Percentiles rank a stretch among this genome's conserved stretches.
These are phyloP conservation scores for Chiridota heheva DNA, from an alignment of 35 echinoderm and acorn worm species.

Conservation along the genomic window DNA sequence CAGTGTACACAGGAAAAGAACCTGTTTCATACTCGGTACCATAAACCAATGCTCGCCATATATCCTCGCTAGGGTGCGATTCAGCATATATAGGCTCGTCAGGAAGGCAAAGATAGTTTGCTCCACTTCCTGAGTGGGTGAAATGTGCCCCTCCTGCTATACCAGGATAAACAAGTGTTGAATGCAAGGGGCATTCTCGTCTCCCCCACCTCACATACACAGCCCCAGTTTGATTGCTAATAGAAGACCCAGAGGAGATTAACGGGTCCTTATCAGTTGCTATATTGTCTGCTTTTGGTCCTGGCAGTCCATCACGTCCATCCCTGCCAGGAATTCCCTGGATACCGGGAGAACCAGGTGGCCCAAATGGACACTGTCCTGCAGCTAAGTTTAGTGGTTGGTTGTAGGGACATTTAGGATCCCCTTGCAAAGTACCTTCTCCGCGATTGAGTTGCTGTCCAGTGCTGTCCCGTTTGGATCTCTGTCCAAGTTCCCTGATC, in stretches of 20 bases:
- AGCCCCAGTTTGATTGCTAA: too few species aligned
- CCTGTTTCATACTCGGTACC: conserved; percentile 13
- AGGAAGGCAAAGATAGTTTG: conserved; percentile 34
- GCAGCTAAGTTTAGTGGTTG: too few species aligned
- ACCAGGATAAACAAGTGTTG: conserved; percentile 25
- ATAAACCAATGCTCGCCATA: not conserved
- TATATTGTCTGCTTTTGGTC: too few species aligned
- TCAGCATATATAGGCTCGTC: conserved; percentile 10
- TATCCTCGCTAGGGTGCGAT: not conserved
- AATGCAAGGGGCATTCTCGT: not conserved
- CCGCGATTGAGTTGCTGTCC: too few species aligned
- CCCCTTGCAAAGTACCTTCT: too few species aligned
- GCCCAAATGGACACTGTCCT: not conserved
- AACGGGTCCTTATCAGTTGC: not conserved
- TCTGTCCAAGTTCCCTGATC: too few species aligned
- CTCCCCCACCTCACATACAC: conserved; percentile 42
- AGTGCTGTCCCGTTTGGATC: too few species aligned
- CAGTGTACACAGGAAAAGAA: not conserved
- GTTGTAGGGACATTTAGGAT: too few species aligned
- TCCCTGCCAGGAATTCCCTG: not conserved
- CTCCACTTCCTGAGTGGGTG: conserved; percentile 25
- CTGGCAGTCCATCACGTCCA: not conserved
- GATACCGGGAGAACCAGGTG: not conserved
- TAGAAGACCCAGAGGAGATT: not conserved
- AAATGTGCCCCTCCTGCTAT: conserved; percentile 20